Percentiles rank a stretch among this genome's conserved stretches.
phyloP scores from a whole-genome alignment of 2,888 invertebrate species.

The Brachyopa scutellaris region DNA sequence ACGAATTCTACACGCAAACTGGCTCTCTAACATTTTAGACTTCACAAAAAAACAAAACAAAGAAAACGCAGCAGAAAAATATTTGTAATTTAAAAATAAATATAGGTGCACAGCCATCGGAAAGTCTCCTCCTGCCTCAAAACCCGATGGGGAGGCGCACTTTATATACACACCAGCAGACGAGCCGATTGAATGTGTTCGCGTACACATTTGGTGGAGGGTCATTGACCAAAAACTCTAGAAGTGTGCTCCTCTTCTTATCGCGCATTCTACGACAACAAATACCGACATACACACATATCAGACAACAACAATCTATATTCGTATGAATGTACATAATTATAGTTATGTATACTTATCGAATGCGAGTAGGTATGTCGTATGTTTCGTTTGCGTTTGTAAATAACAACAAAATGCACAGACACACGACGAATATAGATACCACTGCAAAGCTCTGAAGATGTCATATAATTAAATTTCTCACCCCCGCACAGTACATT shows the following conservation, averaged over 20 bases:
- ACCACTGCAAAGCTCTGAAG: conserved; percentile 21
- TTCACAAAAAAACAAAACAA: conserved; percentile 27
- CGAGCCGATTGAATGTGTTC: conserved; percentile 7
- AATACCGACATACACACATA: conserved; percentile 46
- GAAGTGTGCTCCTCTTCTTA: conserved; percentile 62
- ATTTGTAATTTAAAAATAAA: conserved; percentile 68
- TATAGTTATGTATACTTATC: conserved; percentile 66
- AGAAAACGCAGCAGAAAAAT: conserved; percentile 46
- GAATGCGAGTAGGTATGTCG: no score
- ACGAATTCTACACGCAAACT: conserved; percentile 58
- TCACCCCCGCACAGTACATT: no score
- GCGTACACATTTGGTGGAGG: conserved; percentile 46
- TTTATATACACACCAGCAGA: conserved; percentile 1
- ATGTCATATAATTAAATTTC: conserved; percentile 26
- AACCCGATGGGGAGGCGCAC: conserved; percentile 20
- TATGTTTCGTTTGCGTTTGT: no score
- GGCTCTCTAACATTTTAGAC: conserved; percentile 34
- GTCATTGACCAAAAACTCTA: conserved; percentile 62
- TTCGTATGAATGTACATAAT: no score
- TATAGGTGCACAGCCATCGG: conserved; percentile 52
- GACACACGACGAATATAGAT: neutral
- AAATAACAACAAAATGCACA: neutral
- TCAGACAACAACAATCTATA: conserved; percentile 40
- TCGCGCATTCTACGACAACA: conserved; percentile 49
- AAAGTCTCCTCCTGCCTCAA: conserved; percentile 40